phyloP scores from a whole-genome alignment of 2,797 vertebrate genomes.

The Prunella strophiata region DNA sequence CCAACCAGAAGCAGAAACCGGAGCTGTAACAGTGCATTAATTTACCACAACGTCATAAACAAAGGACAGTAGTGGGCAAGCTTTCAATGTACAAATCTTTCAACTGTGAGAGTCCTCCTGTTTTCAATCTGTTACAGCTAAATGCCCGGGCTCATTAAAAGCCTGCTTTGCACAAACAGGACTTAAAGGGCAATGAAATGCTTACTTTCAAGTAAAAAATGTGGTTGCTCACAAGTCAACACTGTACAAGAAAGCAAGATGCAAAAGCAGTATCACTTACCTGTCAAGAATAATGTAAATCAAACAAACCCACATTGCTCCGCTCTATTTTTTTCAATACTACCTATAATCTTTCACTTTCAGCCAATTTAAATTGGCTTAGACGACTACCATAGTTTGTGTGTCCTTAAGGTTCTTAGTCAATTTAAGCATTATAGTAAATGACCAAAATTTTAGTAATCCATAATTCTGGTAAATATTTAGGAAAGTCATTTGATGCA shows the following conservation, averaged over 20 bases:
- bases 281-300: not conserved
- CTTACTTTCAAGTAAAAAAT: constrained; percentile 15
- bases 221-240: not conserved
- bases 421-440: not conserved
- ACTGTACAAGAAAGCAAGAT: not conserved
- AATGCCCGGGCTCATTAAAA: not conserved
- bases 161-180: not conserved
- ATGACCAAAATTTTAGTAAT: not conserved
- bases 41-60: not conserved
- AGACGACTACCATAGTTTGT: not conserved
- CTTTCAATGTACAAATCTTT: constrained; percentile 39
- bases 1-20: not conserved
- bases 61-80: constrained; percentile 53
- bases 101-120: constrained; percentile 16
- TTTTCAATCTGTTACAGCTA: constrained; percentile 49
- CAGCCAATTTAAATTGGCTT: not conserved
- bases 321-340: not conserved
- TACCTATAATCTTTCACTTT: not conserved
- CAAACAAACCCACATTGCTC: not conserved
- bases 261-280: not conserved
- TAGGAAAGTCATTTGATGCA: not conserved
- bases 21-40: not conserved
- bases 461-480: not conserved
- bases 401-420: not conserved
- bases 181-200: not conserved